Percentiles rank a stretch among this genome's conserved stretches.
phyloP scores from a whole-genome alignment of 2,113 vertebrate genomes.

The Dermatemys mawii region DNA sequence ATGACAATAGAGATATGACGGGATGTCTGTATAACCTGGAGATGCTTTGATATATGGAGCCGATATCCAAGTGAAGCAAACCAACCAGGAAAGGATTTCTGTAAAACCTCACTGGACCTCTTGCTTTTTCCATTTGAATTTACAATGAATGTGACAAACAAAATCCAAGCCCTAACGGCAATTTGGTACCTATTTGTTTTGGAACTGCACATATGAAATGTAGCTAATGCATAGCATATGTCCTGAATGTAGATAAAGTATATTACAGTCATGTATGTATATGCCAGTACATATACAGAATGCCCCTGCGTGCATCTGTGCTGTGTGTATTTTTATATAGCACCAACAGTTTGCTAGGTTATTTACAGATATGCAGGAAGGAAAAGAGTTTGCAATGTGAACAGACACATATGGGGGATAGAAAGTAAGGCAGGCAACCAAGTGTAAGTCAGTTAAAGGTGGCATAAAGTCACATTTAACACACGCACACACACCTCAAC shows the following conservation, averaged over 20 bases:
- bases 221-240: background rate
- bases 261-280: background rate
- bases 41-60: background rate
- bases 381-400: background rate
- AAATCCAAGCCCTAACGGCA: constrained; percentile 23
- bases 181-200: background rate
- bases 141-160: background rate
- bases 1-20: background rate
- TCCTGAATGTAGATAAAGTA: background rate
- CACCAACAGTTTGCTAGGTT: background rate
- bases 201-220: background rate
- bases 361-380: background rate
- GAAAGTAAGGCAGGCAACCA: background rate
- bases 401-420: background rate
- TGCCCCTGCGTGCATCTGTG: background rate
- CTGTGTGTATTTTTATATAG: background rate
- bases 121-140: background rate
- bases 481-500: too few relatives aligned
- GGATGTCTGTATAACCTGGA: background rate
- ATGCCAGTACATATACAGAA: background rate
- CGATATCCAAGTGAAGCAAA: background rate
- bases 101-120: background rate
- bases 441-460: background rate
- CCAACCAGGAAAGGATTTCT: rapidly evolving
- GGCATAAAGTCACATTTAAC: constrained; percentile 16